Percentiles rank a stretch among this genome's conserved stretches.
Conservation (phyloP, 2,888 invertebrate genomes). For the Nysson spinosus region DNA sequence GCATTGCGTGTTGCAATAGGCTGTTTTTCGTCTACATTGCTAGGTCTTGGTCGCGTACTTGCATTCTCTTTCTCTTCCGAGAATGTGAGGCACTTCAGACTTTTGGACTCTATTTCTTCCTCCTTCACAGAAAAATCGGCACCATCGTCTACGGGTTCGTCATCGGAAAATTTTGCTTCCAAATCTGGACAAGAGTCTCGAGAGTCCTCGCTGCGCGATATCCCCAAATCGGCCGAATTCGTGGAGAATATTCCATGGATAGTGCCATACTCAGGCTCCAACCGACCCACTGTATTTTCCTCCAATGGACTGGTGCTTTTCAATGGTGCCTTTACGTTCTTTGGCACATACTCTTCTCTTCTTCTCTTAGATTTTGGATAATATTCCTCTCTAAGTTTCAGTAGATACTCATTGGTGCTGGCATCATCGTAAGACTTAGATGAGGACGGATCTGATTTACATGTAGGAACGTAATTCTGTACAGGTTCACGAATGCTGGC, state of each 20-base stretch:
- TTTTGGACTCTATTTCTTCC: no score
- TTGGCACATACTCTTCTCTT: constrained; percentile 75
- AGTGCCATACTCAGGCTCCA: constrained; percentile 75
- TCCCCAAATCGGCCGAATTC: constrained; percentile 28
- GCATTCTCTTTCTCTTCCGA: neutral
- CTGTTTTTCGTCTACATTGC: no score
- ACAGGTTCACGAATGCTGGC: constrained; percentile 46
- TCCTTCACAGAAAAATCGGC: constrained; percentile 71
- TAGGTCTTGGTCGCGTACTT: no score
- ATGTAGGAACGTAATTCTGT: constrained; percentile 70
- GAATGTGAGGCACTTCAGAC: no score
- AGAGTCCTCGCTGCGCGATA: constrained; percentile 51
- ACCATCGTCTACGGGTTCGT: constrained; percentile 39
- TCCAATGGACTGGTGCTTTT: constrained; percentile 62
- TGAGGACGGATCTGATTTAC: constrained; percentile 61
- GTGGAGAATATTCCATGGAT: constrained; percentile 76
- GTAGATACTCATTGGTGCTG: constrained; percentile 65
- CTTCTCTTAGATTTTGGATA: constrained; percentile 72
- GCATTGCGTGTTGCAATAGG: no score
- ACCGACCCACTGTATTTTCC: constrained; percentile 73
- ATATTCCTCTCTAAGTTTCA: constrained; percentile 69
- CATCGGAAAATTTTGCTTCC: constrained; percentile 70
- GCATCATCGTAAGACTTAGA: constrained; percentile 66
- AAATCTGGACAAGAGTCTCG: constrained; percentile 59
- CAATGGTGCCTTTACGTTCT: constrained; percentile 71